phyloP scores from a whole-genome alignment of 2,113 vertebrate genomes.

The Dipodomys merriami region DNA sequence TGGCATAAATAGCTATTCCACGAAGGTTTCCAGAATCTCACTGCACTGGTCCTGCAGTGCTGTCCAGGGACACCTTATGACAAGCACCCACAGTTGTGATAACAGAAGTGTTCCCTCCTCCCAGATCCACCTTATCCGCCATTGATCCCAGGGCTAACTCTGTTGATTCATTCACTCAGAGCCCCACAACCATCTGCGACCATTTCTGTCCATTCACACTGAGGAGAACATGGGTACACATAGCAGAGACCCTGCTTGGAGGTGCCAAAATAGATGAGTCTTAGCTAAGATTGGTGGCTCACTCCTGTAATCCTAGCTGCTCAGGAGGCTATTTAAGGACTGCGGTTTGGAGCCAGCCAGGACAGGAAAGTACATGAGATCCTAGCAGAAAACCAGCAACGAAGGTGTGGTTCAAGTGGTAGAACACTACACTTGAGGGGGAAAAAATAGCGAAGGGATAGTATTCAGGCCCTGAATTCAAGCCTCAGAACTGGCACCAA shows the following conservation, averaged over 20 bases:
- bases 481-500: too few species aligned
- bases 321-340: too few species aligned
- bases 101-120: neutral
- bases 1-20: neutral
- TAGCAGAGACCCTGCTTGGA: neutral
- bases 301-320: too few species aligned
- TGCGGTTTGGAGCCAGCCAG: too few species aligned
- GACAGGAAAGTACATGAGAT: too few species aligned
- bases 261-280: neutral
- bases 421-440: too few species aligned
- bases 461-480: too few species aligned
- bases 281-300: too few species aligned
- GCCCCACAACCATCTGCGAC: neutral
- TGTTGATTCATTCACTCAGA: neutral
- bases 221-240: neutral
- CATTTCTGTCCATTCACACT: neutral
- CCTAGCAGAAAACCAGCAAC: too few species aligned
- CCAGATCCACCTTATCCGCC: neutral
- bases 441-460: too few species aligned
- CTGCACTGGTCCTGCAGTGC: neutral
- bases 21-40: constrained; percentile 9
- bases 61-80: neutral
- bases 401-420: too few species aligned
- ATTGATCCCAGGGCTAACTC: neutral
- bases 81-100: neutral